Base-by-base conservation (phyloP, 2,888 invertebrate species). In the Eupithecia pulchellata region DNA sequence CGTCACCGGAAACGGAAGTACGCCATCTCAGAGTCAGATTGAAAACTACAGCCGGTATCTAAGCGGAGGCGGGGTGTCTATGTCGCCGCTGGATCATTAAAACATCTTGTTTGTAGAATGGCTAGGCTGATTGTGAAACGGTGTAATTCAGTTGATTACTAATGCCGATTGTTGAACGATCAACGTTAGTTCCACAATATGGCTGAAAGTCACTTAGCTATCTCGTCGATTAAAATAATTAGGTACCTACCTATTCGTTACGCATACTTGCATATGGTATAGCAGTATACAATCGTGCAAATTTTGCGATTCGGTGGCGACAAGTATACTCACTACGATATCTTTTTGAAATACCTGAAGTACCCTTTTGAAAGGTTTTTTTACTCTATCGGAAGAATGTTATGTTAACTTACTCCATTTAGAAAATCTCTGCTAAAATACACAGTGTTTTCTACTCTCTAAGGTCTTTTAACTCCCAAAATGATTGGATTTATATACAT, bases 1-100 rank as follows among this genome's bases (percentile, higher is more conserved):
- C 78, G 78, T 72, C 71, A 70, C 79, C 83, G 83, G 82, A 84
- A 84, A 76, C 80, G 86, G 86, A 86, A 77, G 84, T 71, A 75
- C 78, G 79, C 79, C 82, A 81, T 84, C 84, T 83, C 79, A 81
- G 79, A 81, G 81, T 81, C 74, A 77, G 78, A 85, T 83, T 78
- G 80, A 82, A 79, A 81, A 73, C 79, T 77, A 77, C 74, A 71
- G 68, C 78, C 67, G 69, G 68, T 57, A 68, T 63, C 29, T 55
- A 61, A 42, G 66, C 69, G 8, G 29, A 30, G n/a, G 20, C 25
- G 34, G 34, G 34, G 34, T 20, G 34, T 25, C 14, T 32, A 13
- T 52, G 52, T 52, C 25, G 25, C 25, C 25, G 20, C 1, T 1
- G 4, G 52, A 25, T 52, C 4, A 4, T 25, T 25, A 25, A 52